A percentile compares a stretch with the other conserved stretches of the same genome.
Evolutionary conservation across 37 sponge, comb jelly and placozoan species (phyloP).

Genomic region (Aplysina aerophoba): DNA sequence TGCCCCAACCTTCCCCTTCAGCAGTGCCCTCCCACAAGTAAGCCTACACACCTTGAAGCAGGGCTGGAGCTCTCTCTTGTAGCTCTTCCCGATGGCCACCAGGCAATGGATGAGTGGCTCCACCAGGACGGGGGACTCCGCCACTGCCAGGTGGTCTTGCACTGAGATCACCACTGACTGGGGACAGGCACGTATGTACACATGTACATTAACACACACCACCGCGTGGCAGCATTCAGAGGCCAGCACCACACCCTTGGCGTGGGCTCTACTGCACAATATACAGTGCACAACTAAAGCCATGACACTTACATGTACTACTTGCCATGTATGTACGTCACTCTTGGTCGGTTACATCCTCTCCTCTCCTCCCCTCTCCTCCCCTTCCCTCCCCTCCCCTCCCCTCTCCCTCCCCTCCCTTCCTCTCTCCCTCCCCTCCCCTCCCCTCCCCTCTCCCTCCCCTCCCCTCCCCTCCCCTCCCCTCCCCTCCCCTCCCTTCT

Average conservation of each 20-base stretch:
- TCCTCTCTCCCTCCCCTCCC: background rate
- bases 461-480: background rate
- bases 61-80: constrained; percentile 44
- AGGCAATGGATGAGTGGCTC: constrained; percentile 69
- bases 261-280: too few species aligned
- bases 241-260: too few species aligned
- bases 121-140: constrained; percentile 66
- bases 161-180: constrained; percentile 57
- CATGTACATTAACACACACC: background rate
- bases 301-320: too few species aligned
- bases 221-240: background rate
- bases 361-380: background rate
- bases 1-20: background rate
- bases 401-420: background rate
- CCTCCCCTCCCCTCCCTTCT: background rate
- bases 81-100: constrained; percentile 46
- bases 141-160: constrained; percentile 55
- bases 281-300: too few species aligned
- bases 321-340: background rate
- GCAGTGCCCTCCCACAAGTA: background rate
- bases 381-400: background rate
- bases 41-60: constrained; percentile 62
- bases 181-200: background rate
- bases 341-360: background rate
- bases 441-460: background rate